A percentile compares a stretch with the other conserved stretches of the same genome.
phyloP scores from a whole-genome alignment of 2,888 invertebrate species.

The Eumerus sabulonum region DNA sequence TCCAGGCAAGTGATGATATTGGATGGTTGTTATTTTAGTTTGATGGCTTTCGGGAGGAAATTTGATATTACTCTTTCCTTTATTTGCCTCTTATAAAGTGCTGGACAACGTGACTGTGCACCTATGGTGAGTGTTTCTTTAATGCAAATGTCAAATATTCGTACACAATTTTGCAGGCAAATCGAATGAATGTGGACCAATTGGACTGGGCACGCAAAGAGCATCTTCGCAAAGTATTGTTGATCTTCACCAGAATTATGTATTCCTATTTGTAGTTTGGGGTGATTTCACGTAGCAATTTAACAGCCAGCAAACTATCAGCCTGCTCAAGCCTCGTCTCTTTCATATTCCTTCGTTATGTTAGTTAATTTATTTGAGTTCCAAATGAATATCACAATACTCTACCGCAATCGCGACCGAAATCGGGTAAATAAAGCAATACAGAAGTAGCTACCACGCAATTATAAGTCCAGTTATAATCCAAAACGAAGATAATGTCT shows the following conservation, averaged over 20 bases:
- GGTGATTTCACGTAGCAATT: conserved; percentile 48
- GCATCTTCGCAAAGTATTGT: too few species aligned
- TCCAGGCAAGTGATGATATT: neutral
- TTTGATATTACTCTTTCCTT: conserved; percentile 13
- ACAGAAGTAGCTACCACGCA: conserved; percentile 33
- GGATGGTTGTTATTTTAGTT: conserved; percentile 33
- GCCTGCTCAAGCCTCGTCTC: conserved; percentile 11
- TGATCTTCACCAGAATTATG: too few species aligned
- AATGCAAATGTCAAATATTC: conserved; percentile 28
- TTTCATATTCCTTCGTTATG: conserved; percentile 27
- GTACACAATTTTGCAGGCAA: conserved; percentile 14
- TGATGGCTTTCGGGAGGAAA: conserved; percentile 44
- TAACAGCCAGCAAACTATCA: conserved; percentile 45
- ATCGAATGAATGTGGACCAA: neutral
- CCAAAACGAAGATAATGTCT: conserved; percentile 11
- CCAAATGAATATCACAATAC: conserved; percentile 53
- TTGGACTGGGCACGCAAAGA: too few species aligned
- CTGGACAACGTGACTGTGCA: conserved; percentile 2
- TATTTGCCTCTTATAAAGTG: conserved; percentile 25
- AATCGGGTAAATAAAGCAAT: conserved; percentile 48
- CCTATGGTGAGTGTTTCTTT: conserved; percentile 1
- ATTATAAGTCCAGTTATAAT: conserved; percentile 46
- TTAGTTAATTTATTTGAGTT: conserved; percentile 48
- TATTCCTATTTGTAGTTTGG: too few species aligned
- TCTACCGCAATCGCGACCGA: conserved; percentile 23